Evolutionary conservation across 2,888 invertebrate species (phyloP).

Genomic region (Lycocerus yunnanus): DNA sequence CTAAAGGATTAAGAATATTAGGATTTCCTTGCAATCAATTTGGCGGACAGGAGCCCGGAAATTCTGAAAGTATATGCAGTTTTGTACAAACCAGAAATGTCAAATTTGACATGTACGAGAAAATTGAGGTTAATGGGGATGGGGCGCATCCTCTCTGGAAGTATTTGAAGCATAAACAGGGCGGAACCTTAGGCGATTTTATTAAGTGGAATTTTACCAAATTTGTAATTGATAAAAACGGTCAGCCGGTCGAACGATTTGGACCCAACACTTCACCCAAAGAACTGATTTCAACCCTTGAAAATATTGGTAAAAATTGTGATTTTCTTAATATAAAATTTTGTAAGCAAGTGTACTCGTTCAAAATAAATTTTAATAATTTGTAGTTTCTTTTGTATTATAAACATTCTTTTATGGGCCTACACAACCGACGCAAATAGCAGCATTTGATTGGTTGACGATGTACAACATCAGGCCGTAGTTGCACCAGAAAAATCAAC

Average conservation of each 20-base stretch:
- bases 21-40: conserved; percentile 92
- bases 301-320: conserved; percentile 49
- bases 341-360: not conserved
- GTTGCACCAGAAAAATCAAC: too few relatives aligned
- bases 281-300: conserved; percentile 47
- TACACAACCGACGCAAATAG: too few relatives aligned
- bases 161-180: conserved; percentile 64
- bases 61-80: conserved; percentile 65
- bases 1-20: conserved; percentile 75
- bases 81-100: conserved; percentile 67
- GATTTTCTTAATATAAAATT: not conserved
- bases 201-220: conserved; percentile 94
- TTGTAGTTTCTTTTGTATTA: not conserved
- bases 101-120: conserved; percentile 74
- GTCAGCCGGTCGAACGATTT: conserved; percentile 70
- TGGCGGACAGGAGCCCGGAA: conserved; percentile 71
- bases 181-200: conserved; percentile 62
- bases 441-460: too few relatives aligned
- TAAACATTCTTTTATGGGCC: too few relatives aligned
- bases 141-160: conserved; percentile 69
- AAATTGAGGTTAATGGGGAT: conserved; percentile 72
- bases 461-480: too few relatives aligned
- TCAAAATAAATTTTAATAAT: not conserved
- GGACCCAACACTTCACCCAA: conserved; percentile 59
- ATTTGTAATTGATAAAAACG: conserved; percentile 77